Percentiles rank a stretch among this genome's conserved stretches.
Evolutionary conservation across 2,888 invertebrate species (phyloP).

Genomic region (Trichopria drosophilae): DNA sequence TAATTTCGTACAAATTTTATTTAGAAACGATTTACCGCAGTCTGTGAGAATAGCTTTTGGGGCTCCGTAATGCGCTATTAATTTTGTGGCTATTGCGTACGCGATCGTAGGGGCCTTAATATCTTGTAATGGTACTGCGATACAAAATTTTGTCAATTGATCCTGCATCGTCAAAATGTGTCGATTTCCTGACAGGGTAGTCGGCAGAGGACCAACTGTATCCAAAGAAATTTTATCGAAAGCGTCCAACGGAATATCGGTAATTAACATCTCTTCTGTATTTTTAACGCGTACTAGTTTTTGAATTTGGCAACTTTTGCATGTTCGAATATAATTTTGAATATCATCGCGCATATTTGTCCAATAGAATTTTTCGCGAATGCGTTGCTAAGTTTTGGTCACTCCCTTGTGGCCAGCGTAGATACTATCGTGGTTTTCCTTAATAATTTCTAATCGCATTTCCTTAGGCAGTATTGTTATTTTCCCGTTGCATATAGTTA

Average conservation of each 20-base stretch:
- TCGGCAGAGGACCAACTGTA: slow-evolving; percentile 16
- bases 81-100: background rate
- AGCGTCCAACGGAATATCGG: slow-evolving; percentile 23
- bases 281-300: too few relatives aligned
- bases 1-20: too few relatives aligned
- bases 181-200: slow-evolving; percentile 16
- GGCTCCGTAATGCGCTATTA: slow-evolving; percentile 1
- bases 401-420: slow-evolving; percentile 14
- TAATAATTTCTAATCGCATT: slow-evolving; percentile 20
- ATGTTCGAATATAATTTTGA: too few relatives aligned
- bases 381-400: too few relatives aligned
- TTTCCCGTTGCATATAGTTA: slow-evolving; percentile 17
- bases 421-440: slow-evolving; percentile 27
- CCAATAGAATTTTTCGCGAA: too few relatives aligned
- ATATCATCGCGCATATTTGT: too few relatives aligned
- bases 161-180: slow-evolving; percentile 29
- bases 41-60: slow-evolving; percentile 1
- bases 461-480: background rate
- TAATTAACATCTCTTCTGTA: slow-evolving; percentile 32
- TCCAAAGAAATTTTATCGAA: slow-evolving; percentile 32
- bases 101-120: background rate
- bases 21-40: too few relatives aligned
- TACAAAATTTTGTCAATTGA: background rate
- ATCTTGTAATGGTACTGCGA: background rate
- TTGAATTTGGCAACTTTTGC: too few relatives aligned